Base-by-base conservation (phyloP, 2,888 invertebrate species). In the Troglohyphantes excavatus region DNA sequence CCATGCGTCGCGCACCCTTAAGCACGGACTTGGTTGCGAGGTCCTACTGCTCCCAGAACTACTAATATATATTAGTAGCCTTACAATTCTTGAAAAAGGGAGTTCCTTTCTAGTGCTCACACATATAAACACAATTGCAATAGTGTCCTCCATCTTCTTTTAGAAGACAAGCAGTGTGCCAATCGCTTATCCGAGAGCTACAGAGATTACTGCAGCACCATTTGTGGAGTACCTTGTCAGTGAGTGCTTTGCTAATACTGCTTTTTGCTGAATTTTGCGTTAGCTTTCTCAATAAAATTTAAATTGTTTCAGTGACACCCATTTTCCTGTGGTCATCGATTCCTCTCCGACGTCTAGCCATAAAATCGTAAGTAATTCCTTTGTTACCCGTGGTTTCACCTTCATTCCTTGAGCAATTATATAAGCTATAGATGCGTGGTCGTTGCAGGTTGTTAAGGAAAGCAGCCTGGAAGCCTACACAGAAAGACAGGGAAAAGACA, bases 191-290 rank as follows among this genome's bases (percentile, higher is more conserved):
- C 86, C 2, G 46, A 76, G 11, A 59, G 23, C 11, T 82, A 59
- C 39, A 70, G 39, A 19, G 53, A 86, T 1, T 90, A 86, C 68
- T 90, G 90, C 72, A 43, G 65, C 3, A 33, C 76, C 7, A 46
- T 90, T 0, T 90, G 90, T 72, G 70, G 82, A 11, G 82, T 90
- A 0, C 90, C 90, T 17, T 90, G 90, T 26, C 82, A 86, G 90
- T 90, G 53, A 90, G 90, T 85, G 27, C 7, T 39, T 39, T 39
- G 39, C 7, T 1, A 39, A 2, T 11, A 13, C 7, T 3, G 39
- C 39, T 1, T 39, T 39, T 13, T 39, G 3, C 9, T 21, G 23
- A 13, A 61, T 61, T 13, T 11, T 39, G 39, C 13, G n/a, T n/a
- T n/a, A n/a, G n/a, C 13, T 39, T 11, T 2, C 2, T 39, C 39